Percentiles rank a stretch among this genome's conserved stretches.
Conservation (phyloP, 2,888 invertebrate species). For the Megamerina dolium region DNA sequence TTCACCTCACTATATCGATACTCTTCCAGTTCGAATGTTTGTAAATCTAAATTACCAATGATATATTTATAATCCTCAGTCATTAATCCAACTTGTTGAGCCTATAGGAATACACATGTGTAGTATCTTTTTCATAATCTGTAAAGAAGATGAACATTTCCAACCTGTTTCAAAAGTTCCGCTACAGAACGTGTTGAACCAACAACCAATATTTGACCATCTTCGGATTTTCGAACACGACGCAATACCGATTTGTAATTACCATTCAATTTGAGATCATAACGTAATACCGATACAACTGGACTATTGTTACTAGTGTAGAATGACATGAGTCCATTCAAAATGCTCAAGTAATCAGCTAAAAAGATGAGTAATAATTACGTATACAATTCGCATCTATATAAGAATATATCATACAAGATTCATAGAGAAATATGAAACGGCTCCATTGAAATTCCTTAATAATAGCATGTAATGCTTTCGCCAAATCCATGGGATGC, state of each 20-base stretch:
- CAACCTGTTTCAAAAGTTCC: conserved; percentile 52
- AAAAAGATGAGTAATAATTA: not conserved
- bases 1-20: conserved; percentile 77
- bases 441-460: conserved; percentile 70
- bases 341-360: conserved; percentile 58
- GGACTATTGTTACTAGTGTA: conserved; percentile 53
- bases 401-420: no score
- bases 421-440: conserved; percentile 68
- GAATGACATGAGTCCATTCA: conserved; percentile 65
- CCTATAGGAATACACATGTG: conserved; percentile 50
- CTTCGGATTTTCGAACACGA: conserved; percentile 62
- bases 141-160: not conserved
- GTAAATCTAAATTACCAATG: conserved; percentile 71
- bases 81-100: conserved; percentile 94
- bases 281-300: conserved; percentile 57
- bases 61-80: conserved; percentile 84
- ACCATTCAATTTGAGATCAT: conserved; percentile 61
- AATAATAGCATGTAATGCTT: conserved; percentile 65
- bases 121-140: not conserved
- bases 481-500: conserved; percentile 55
- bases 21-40: conserved; percentile 59
- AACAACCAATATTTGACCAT: conserved; percentile 65
- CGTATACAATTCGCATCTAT: no score
- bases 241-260: conserved; percentile 64
- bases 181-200: conserved; percentile 58